Evolutionary conservation across 2,113 vertebrate species (phyloP).

Genomic region (Silurus glanis): DNA sequence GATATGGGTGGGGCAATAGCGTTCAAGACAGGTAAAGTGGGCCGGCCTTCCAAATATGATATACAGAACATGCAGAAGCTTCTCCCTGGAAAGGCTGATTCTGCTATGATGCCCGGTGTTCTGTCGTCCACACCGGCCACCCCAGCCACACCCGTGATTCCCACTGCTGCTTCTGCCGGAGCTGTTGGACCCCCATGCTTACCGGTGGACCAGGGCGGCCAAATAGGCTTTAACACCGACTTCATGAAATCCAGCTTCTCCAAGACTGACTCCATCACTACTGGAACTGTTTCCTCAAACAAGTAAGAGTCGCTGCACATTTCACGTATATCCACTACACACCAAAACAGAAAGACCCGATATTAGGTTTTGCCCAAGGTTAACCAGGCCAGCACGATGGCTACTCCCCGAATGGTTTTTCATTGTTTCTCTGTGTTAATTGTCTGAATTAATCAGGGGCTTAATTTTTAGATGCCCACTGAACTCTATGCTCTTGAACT

Average conservation of each 20-base stretch:
- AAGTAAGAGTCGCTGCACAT: constrained; percentile 81
- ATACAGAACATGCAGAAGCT: constrained; percentile 93
- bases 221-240: constrained; percentile 88
- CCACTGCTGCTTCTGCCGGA: constrained; percentile 45
- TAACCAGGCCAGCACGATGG: not conserved
- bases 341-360: not conserved
- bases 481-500: constrained; percentile 7
- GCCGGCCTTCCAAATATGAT: constrained; percentile 97
- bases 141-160: constrained; percentile 74
- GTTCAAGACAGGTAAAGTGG: constrained; percentile 97
- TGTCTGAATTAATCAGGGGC: constrained; percentile 31
- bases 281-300: constrained; percentile 95
- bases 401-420: not conserved
- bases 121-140: constrained; percentile 77
- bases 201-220: constrained; percentile 79
- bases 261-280: constrained; percentile 99
- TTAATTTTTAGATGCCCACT: constrained; percentile 43
- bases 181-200: constrained; percentile 65
- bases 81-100: constrained; percentile 80
- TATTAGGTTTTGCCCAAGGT: not conserved
- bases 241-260: constrained; percentile 97
- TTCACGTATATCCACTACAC: not conserved
- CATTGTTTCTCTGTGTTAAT: constrained; percentile 10
- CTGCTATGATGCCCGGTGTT: constrained; percentile 79
- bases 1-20: constrained; percentile 98